Evolutionary conservation across 2,113 vertebrate species (phyloP).

Genomic region (Psammodynastes pulverulentus): DNA sequence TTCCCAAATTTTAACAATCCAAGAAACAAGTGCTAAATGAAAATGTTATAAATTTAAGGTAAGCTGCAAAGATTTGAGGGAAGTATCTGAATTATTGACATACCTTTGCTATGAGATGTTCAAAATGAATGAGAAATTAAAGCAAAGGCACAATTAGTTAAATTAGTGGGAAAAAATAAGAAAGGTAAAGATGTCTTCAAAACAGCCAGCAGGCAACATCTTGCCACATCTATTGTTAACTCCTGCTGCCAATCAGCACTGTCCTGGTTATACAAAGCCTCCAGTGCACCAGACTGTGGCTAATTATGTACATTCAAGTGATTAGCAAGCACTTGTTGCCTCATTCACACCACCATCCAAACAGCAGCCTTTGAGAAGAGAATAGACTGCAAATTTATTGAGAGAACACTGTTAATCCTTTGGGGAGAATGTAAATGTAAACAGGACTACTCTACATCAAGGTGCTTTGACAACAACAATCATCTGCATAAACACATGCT

Average conservation of each 20-base stretch:
- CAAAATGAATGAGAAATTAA: constrained; percentile 30
- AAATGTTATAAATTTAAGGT: neutral
- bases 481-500: constrained; percentile 85
- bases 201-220: constrained; percentile 60
- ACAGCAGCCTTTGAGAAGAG: constrained; percentile 79
- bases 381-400: constrained; percentile 80
- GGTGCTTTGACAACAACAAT: constrained; percentile 87
- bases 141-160: constrained; percentile 45
- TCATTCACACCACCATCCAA: constrained; percentile 75
- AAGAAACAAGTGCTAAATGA: neutral
- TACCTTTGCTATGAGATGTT: constrained; percentile 39
- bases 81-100: constrained; percentile 12
- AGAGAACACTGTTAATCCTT: constrained; percentile 82
- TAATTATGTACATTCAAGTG: constrained; percentile 80
- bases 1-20: neutral
- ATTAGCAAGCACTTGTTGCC: constrained; percentile 82
- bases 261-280: constrained; percentile 68
- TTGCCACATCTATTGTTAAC: constrained; percentile 60
- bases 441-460: constrained; percentile 81
- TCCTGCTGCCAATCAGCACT: constrained; percentile 66
- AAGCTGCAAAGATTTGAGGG: too few species aligned
- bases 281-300: constrained; percentile 75
- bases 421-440: constrained; percentile 79
- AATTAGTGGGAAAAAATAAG: constrained; percentile 52
- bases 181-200: constrained; percentile 53